Evolutionary conservation across 2,888 invertebrate genomes (phyloP).

Genomic region (Dolichomitus sp.): DNA sequence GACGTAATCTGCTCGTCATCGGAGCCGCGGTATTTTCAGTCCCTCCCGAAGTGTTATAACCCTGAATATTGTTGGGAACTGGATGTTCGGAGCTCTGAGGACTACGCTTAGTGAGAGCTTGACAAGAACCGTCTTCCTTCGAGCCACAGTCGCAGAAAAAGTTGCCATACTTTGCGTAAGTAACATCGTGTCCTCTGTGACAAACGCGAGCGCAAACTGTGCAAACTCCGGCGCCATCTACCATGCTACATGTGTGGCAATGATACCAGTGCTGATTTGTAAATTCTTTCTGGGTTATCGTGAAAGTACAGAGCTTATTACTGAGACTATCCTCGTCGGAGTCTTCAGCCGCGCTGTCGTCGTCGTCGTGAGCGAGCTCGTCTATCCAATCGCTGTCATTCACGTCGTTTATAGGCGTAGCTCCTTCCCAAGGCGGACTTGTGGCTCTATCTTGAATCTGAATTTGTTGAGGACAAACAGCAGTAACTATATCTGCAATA

Average conservation of each 20-base stretch:
- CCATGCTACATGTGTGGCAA: conserved; percentile 99
- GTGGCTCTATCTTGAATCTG: conserved; percentile 86
- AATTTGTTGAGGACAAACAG: conserved; percentile 86
- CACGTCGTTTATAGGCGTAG: conserved; percentile 80
- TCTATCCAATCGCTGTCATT: conserved; percentile 94
- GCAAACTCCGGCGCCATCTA: conserved; percentile 99
- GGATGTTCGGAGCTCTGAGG: conserved; percentile 86
- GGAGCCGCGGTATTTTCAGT: conserved; percentile 84
- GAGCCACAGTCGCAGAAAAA: conserved; percentile 99
- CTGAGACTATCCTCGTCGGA: conserved; percentile 97
- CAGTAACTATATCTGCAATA: conserved; percentile 91
- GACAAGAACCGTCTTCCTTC: conserved; percentile 94
- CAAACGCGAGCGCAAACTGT: conserved; percentile 99
- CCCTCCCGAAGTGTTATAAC: conserved; percentile 72
- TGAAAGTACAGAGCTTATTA: conserved; percentile 98
- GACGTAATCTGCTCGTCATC: conserved; percentile 88
- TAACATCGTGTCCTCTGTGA: conserved; percentile 98
- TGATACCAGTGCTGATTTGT: conserved; percentile 99
- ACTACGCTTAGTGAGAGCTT: conserved; percentile 89
- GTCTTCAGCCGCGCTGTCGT: conserved; percentile 97
- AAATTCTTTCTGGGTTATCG: conserved; percentile 98
- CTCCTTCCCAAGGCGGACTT: conserved; percentile 94
- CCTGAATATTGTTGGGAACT: conserved; percentile 68
- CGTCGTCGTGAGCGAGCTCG: conserved; percentile 94
- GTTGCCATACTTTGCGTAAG: conserved; percentile 99